These are phyloP conservation scores for Pterobdella sp. DNA, from an alignment of 2,888 invertebrate genomes.

Conservation along the genomic window DNA sequence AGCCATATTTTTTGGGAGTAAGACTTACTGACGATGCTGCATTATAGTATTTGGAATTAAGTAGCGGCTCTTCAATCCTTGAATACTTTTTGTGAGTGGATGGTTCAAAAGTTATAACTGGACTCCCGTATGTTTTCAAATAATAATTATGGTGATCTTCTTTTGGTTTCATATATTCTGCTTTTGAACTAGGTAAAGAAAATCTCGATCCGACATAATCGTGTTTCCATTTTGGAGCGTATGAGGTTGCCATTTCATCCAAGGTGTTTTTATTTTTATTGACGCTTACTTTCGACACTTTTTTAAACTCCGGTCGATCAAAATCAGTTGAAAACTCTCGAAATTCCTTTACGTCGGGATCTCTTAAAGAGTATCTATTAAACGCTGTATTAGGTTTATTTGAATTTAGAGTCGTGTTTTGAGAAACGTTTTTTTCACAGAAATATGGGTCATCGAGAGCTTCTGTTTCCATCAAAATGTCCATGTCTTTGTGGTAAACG, in stretches of 20 bases:
- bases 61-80: not conserved
- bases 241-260: not conserved
- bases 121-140: not conserved
- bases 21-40: too few relatives aligned
- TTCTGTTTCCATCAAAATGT: not conserved
- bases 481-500: slow-evolving; percentile 1
- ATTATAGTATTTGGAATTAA: too few relatives aligned
- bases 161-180: too few relatives aligned
- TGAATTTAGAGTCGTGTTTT: not conserved
- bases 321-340: not conserved
- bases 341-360: not conserved
- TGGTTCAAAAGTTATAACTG: not conserved
- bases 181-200: not conserved
- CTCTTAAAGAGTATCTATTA: not conserved
- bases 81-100: not conserved
- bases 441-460: not conserved
- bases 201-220: not conserved
- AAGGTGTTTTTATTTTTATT: not conserved
- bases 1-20: too few relatives aligned
- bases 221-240: not conserved
- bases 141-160: not conserved
- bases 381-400: not conserved
- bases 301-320: not conserved
- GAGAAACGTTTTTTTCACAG: not conserved
- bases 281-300: too few relatives aligned